Base-by-base conservation (phyloP, 2,797 vertebrate genomes). In the Telmatherina bonti region DNA sequence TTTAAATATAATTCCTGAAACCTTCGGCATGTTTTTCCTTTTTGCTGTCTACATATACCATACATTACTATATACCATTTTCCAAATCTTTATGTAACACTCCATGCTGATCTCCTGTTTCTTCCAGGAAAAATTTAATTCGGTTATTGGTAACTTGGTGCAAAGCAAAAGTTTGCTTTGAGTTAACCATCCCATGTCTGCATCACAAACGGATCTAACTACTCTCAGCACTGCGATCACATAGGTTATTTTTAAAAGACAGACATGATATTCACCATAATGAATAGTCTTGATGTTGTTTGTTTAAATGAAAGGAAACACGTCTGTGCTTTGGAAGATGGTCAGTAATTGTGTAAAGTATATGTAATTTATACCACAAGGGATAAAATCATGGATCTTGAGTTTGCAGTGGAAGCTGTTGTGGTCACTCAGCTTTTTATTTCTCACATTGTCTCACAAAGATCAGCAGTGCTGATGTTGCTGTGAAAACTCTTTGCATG, bases 401-500 rank as follows among this genome's bases (percentile, higher is more conserved):
- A 62, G 12, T 56, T 53, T 72, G 59, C 52, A 56, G 29, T 27
- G 41, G 16, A 7, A 16, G 47, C 49, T 43, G 54, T 70, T 59
- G 49, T 13, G 18, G 18, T 67, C 33, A 52, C 27, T 43, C 33
- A 55, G 41, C 22, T 43, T 16, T 51, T 71, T 47, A 26, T 36
- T 54, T 22, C 64, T 72, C 74, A 63, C 49, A 54, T 53, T 71
- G 58, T 69, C 52, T 67, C 63, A 45, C 66, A 53, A 30, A 72
- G 38, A 54, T 26, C 60, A 61, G 31, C 54, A 55, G 43, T 67
- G 57, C 66, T 60, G 20, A 54, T 67, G 64, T 59, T 77, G 62
- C 68, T 74, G 29, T 72, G 56, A 29, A 78, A 79, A 73, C 45
- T 53, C 59, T 47, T 53, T 93, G 88, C 87, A 89, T 92, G 87